Evolutionary conservation across 2,113 vertebrate species (phyloP).

Genomic region (Thinocorus orbignyianus): DNA sequence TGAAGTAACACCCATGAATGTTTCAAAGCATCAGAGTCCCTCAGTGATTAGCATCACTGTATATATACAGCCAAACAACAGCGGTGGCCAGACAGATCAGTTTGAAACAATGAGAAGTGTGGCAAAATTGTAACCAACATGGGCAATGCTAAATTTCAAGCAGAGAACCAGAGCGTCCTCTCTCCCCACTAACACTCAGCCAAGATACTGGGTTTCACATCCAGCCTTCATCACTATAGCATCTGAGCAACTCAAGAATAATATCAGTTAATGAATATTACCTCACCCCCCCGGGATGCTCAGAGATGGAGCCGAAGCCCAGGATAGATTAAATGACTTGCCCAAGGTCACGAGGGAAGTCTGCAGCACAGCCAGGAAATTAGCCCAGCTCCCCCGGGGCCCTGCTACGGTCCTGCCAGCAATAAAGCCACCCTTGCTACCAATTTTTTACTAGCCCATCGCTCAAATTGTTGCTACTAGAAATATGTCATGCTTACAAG

Average conservation of each 20-base stretch:
- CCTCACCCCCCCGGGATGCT: slow-evolving; percentile 38
- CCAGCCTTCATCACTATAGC: slow-evolving; percentile 24
- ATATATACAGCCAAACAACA: fast-evolving
- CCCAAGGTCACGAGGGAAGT: slow-evolving; percentile 62
- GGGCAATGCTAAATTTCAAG: background rate
- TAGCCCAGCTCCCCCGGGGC: slow-evolving; percentile 33
- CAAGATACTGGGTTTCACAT: background rate
- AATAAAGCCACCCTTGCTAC: slow-evolving; percentile 55
- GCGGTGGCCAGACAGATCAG: background rate
- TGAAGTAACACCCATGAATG: background rate
- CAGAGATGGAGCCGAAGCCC: slow-evolving; percentile 27
- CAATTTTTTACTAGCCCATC: background rate
- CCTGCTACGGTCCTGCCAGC: background rate
- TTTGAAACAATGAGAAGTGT: background rate
- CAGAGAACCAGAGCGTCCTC: background rate
- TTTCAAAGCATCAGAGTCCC: background rate
- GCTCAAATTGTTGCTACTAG: background rate
- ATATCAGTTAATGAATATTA: slow-evolving; percentile 64
- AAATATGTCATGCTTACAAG: background rate
- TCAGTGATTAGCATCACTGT: background rate
- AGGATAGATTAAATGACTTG: slow-evolving; percentile 63
- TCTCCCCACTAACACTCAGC: background rate
- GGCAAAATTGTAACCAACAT: background rate
- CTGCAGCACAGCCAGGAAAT: slow-evolving; percentile 45
- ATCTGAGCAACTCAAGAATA: slow-evolving; percentile 52